Evolutionary conservation across 2,113 vertebrate genomes (phyloP), one percentile per base, ranked within the genome.

Genomic region (Ploceus nigricollis): DNA sequence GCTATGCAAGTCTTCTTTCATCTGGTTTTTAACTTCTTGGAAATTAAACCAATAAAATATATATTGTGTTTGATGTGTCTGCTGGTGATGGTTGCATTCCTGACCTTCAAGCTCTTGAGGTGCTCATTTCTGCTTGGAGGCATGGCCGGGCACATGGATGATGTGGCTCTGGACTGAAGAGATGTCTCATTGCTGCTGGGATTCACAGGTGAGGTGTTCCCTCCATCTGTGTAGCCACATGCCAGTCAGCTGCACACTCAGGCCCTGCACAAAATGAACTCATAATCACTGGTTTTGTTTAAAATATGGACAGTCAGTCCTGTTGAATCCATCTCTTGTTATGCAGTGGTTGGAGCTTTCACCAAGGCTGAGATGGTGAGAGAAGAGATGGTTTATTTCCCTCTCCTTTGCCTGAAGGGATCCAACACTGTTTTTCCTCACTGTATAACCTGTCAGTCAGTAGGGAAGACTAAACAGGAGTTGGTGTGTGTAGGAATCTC

Each of bases 41-140:
- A 90, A 90, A 94, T 81, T 2, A 87, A 90, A 61, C 8, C 56
- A 94, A 90, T 97, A 93, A 97, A 96, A 75, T 48, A 35, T 6
- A 7, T 22, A 12, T 69, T 50, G 18, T 30, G 33, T 48, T 73
- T 90, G 60, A 86, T 4, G 2, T 69, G n/a, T 64, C 64, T 89
- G 5, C 28, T 73, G 27, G 31, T 88, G 39, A 10, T 95, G 76
- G 23, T 83, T 94, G 47, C 57, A 25, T 91, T 93, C 68, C 66
- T 86, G 47, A 48, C 71, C 79, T 70, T 50, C 2, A 2, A 63
- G 47, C 10, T 90, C 72, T 50, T 22, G 33, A 81, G 47, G 20
- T 77, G 39, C 70, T 53, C 30, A 51, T 3, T 71, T 81, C 39
- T 71, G 11, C 72, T 54, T 64, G 50, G 33, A 80, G 60, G 22